Conservation (phyloP, 2,797 vertebrate genomes). For the Xenentodon cancila region DNA sequence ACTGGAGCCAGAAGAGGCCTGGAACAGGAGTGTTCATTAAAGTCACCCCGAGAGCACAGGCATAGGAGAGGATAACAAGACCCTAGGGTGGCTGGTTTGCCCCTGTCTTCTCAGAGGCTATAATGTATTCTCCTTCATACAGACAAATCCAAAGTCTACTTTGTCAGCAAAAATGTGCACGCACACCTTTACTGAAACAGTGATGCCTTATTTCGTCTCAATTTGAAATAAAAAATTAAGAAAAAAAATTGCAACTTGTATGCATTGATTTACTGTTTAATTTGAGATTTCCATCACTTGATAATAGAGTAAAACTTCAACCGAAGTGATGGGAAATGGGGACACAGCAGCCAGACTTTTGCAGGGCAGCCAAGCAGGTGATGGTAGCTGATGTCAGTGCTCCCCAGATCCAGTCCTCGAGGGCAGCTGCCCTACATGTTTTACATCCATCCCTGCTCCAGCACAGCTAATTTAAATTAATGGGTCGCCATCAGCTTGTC, state of each 20-base stretch:
- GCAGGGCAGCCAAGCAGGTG: too few relatives aligned
- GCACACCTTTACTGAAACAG: conserved; percentile 46
- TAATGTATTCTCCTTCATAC: conserved; percentile 81
- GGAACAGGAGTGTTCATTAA: conserved; percentile 84
- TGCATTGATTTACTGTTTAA: too few relatives aligned
- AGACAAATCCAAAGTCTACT: conserved; percentile 72
- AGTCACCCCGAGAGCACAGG: conserved; percentile 76
- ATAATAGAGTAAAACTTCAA: too few relatives aligned
- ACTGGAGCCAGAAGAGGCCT: conserved; percentile 76
- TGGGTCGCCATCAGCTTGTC: too few relatives aligned
- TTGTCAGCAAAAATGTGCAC: conserved; percentile 73
- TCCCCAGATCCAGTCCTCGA: too few relatives aligned
- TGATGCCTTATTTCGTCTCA: conserved; percentile 42
- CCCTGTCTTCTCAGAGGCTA: conserved; percentile 72
- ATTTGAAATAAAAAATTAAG: conserved; percentile 34
- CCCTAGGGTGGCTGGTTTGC: conserved; percentile 79
- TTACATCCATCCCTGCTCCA: too few relatives aligned
- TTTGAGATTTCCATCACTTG: too few relatives aligned
- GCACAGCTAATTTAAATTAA: too few relatives aligned
- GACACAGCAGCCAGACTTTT: too few relatives aligned
- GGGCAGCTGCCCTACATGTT: too few relatives aligned
- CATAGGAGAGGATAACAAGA: conserved; percentile 85
- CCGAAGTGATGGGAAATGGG: too few relatives aligned
- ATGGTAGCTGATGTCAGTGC: too few relatives aligned
- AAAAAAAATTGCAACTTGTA: background rate